Base-by-base conservation (phyloP, 2,888 invertebrate species). In the Malacosoma neustria region DNA sequence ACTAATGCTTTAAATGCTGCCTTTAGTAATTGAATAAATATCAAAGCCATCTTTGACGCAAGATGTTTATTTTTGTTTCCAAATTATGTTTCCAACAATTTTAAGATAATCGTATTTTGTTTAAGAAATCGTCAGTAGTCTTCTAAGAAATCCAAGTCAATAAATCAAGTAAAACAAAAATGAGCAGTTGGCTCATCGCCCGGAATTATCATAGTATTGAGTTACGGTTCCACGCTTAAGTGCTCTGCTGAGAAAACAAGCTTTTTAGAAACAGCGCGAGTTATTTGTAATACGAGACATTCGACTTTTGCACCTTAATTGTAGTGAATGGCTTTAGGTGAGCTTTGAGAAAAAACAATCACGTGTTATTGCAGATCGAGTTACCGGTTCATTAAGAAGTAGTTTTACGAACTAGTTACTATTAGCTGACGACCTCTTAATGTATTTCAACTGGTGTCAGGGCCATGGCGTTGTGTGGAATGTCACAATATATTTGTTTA, bases 261-360 rank as follows among this genome's bases (percentile, higher is more conserved):
- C 74, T 73, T 75, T 82, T 84, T 81, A 72, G 79, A 84, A 85
- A 84, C 80, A 80, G 79, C 77, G 68, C 68, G 57, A 53, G 54
- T 47, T 52, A 63, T 56, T 61, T 61, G 79, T 54, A 80, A 81
- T 60, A 41, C 40, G 72, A 84, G 40, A 51, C 51, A 42, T 38
- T 49, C 72, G 73, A 74, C 80, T 79, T 82, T 74, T 80, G 74
- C 80, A 59, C 79, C 68, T 61, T 65, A 72, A 72, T 64, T 73
- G 73, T 76, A 51, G 65, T 75, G 74, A 79, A 84, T 76, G 74
- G 72, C 72, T 70, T 76, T 72, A 72, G 76, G 74, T 80, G 69
- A 67, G 75, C 75, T 76, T 76, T 39, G 58, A 67, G 66, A 76
- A 70, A 73, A 70, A 82, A 82, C 79, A 79, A 62, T 62, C 61